These are phyloP conservation scores for Lithophane socia DNA, from an alignment of 2,888 invertebrate genomes.

Conservation along the genomic window DNA sequence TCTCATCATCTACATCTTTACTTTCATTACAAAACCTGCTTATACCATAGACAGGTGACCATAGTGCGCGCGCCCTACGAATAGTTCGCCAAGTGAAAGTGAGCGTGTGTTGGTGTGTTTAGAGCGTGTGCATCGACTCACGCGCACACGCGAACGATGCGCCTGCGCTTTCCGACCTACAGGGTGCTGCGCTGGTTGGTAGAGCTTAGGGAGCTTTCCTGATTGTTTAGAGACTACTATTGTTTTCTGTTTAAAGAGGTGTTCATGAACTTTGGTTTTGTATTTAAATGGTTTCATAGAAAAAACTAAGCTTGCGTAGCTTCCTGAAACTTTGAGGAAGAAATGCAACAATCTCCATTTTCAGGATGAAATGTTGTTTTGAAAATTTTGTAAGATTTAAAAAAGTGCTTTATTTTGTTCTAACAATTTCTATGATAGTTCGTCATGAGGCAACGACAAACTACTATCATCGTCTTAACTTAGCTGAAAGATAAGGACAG, in stretches of 20 bases:
- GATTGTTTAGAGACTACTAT: constrained; percentile 8
- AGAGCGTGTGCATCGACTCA: constrained; percentile 67
- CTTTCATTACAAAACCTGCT: constrained; percentile 9
- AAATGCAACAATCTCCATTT: no score
- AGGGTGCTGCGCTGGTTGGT: constrained; percentile 68
- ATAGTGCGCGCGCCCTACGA: constrained; percentile 76
- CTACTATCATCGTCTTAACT: no score
- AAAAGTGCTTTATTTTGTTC: no score
- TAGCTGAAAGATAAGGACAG: no score
- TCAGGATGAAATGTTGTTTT: neutral
- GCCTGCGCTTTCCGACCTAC: constrained; percentile 76
- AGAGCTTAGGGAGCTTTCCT: constrained; percentile 65
- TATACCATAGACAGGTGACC: constrained; percentile 21
- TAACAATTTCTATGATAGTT: no score
- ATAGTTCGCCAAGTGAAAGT: constrained; percentile 89
- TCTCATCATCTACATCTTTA: neutral
- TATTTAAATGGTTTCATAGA: neutral
- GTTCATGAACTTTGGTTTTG: neutral
- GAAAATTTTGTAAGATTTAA: no score
- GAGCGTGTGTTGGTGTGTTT: constrained; percentile 81
- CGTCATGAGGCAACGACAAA: no score
- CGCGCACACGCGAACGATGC: constrained; percentile 65
- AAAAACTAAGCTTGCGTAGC: no score
- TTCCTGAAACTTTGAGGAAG: neutral
- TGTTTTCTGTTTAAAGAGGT: neutral